Evolutionary conservation across 2,113 vertebrate species (phyloP).

Genomic region (Neopipo cinnamomea): DNA sequence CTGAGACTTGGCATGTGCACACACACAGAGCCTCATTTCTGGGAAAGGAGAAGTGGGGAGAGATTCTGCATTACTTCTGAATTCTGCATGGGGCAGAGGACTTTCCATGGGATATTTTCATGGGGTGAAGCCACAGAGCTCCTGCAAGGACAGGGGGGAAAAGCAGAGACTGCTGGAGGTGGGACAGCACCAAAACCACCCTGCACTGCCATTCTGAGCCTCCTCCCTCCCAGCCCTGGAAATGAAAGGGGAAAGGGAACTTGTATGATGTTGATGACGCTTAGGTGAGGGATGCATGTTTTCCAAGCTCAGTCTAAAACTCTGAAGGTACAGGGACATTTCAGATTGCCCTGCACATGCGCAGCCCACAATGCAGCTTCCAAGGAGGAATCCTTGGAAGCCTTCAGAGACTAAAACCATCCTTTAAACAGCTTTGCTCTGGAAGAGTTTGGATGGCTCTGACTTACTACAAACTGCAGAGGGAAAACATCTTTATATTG

Average conservation of each 20-base stretch:
- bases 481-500: background rate
- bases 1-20: background rate
- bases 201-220: background rate
- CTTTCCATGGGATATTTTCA: background rate
- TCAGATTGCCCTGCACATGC: accelerated
- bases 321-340: accelerated
- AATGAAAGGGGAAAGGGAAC: background rate
- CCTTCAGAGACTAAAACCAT: background rate
- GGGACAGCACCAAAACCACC: background rate
- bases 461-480: background rate
- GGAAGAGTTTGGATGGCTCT: background rate
- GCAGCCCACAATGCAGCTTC: too few species aligned
- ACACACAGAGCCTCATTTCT: background rate
- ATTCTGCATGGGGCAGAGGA: background rate
- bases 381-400: background rate
- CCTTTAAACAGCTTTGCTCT: background rate
- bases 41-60: background rate
- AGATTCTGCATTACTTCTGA: background rate
- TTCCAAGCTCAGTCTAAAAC: background rate
- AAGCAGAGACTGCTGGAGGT: background rate
- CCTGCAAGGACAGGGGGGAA: background rate
- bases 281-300: accelerated
- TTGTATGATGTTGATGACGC: accelerated
- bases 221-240: background rate
- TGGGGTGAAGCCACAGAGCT: background rate